phyloP scores from a whole-genome alignment of 2,888 invertebrate species.

The Phengaris arion region DNA sequence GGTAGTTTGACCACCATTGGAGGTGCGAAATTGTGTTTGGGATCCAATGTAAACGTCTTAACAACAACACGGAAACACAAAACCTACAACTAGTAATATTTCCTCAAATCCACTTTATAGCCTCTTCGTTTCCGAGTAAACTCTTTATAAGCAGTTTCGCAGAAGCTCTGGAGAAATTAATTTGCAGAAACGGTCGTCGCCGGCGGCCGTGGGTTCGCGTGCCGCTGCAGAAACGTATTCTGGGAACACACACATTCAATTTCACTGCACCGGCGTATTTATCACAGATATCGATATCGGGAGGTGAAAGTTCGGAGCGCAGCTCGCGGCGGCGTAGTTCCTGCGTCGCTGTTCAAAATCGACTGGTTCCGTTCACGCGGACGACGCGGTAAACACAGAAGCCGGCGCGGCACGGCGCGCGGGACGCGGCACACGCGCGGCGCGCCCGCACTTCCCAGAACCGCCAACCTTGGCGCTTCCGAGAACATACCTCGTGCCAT shows the following conservation, averaged over 20 bases:
- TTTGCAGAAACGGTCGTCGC: conserved; percentile 70
- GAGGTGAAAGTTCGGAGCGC: conserved; percentile 73
- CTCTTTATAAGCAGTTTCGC: conserved; percentile 76
- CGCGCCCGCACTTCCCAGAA: conserved; percentile 68
- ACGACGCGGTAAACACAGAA: conserved; percentile 40
- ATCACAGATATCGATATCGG: conserved; percentile 72
- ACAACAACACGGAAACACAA: conserved; percentile 73
- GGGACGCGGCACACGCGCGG: conserved; percentile 41
- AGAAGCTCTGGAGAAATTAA: conserved; percentile 76
- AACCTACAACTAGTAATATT: conserved; percentile 74
- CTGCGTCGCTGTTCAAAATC: conserved; percentile 57
- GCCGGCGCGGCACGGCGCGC: conserved; percentile 42
- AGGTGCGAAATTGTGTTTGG: conserved; percentile 70
- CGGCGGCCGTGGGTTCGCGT: conserved; percentile 59
- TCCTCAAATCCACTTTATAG: conserved; percentile 77
- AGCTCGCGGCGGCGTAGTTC: conserved; percentile 51
- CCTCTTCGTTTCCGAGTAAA: conserved; percentile 75
- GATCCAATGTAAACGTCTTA: conserved; percentile 77
- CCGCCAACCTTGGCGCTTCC: conserved; percentile 72
- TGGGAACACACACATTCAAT: conserved; percentile 73
- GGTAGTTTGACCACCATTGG: conserved; percentile 78
- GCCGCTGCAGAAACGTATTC: conserved; percentile 65
- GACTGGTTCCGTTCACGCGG: conserved; percentile 51
- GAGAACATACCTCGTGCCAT: conserved; percentile 72
- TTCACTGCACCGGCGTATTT: conserved; percentile 68